Evolutionary conservation across 2,113 vertebrate genomes (phyloP), one percentile per base, ranked within the genome.

Genomic region (Taxidea taxus): DNA sequence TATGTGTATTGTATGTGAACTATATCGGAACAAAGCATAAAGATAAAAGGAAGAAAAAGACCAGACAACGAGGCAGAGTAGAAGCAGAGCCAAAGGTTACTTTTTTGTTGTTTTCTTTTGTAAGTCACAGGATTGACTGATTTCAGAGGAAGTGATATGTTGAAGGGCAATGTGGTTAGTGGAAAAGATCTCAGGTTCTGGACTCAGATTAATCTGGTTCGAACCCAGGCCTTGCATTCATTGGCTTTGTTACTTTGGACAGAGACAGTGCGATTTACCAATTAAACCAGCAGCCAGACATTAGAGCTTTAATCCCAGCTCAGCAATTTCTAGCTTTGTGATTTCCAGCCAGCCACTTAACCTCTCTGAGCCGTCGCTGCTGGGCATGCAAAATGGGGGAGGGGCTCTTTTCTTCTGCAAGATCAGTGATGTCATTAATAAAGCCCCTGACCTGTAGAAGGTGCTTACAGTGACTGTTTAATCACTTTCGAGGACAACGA

Each of bases 181-280:
- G 6, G 23, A 29, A 9, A 80, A 29, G 64, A n/a, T 10, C 90
- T 56, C 12, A n/a, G 18, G 14, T 1, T 9, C 47, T 56, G 49
- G 58, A 7, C 34, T n/a, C 77, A 44, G 18, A 12, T 6, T 44
- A 0, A 27, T 42, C 5, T 11, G 7, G 0, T 4, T n/a, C 0
- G 0, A 37, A 44, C 31, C 37, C 29, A 11, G 42, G 21, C 6
- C 34, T 62, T 10, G 8, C 16, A 0, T 4, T 11, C 8, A 2
- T 1, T 4, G 0, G 3, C 10, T 20, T 29, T 21, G 39, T 29
- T 15, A 2, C 51, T 34, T 77, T 14, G 37, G 72, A 49, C 34
- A 7, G 49, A 91, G 49, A 29, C 4, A 0, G 7, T 2, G 23
- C 2, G 8, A 13, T 5, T 47, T 14, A 56, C 47, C 39, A 42